Base-by-base conservation (phyloP, 2,113 vertebrate genomes). In the Pomatostomus ruficeps region DNA sequence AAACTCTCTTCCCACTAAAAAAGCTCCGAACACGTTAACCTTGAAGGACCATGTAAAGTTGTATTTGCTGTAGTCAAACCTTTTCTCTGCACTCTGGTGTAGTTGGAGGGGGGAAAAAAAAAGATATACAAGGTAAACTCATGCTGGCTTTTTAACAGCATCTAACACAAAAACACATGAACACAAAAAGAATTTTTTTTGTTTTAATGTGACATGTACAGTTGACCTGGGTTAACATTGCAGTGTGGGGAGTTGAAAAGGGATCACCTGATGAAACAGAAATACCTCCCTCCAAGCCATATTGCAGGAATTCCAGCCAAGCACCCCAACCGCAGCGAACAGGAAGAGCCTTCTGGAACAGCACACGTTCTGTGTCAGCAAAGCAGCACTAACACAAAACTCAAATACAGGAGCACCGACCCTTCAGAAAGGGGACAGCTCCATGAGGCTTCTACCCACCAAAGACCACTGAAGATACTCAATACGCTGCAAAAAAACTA, bases 261-360 rank as follows among this genome's bases (percentile, higher is more conserved):
- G 67, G 74, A 92, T 95, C 93, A 95, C 88, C 87, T 93, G 94
- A 94, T 89, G 62, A 85, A 89, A 79, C 11, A 92, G 52, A 85
- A 94, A 90, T 24, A 85, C 35, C 74, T 82, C 77, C 33, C 91
- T 90, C 83, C 52, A 62, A 96, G 66, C 71, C 68, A 42, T 68
- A 79, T 4, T 65, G 67, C 87, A 86, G 93, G 86, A 96, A 79
- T 49, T 74, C 14, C 61, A 87, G 92, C 72, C 89, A 88, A 81
- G 74, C 90, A 86, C 54, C 73, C 85, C 49, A 46, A 40, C 40
- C 1, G 0, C 81, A 91, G 61, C 70, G 65, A 70, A 85, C 79
- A 78, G 48, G 9, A 36, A 68, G 87, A 83, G 76, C 76, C 87
- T 96, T 92, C 93, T 92, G 36, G 85, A 94, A 95, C 70, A 62